Percentiles rank a stretch among this genome's conserved stretches.
These are phyloP conservation scores for Eilema depressum DNA, from an alignment of 2,888 invertebrate species.

Conservation along the genomic window DNA sequence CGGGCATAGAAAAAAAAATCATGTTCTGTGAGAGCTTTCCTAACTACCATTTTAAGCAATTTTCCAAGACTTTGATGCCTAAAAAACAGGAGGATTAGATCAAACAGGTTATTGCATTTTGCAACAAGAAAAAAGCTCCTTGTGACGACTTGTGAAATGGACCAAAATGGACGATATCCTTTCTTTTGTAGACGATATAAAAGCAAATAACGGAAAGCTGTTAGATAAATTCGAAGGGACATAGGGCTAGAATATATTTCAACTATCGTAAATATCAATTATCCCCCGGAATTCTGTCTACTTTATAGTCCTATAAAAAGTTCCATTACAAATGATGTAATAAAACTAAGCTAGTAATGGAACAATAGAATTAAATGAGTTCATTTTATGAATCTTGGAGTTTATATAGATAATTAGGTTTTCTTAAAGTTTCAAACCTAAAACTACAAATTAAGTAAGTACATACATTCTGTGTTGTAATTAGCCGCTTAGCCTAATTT, in stretches of 20 bases:
- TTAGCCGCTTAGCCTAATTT: too few relatives aligned
- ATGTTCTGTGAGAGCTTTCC: too few relatives aligned
- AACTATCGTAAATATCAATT: constrained; percentile 3
- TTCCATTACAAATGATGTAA: neutral
- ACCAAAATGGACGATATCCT: too few relatives aligned
- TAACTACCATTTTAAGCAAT: too few relatives aligned
- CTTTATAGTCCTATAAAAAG: constrained; percentile 2
- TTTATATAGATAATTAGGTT: neutral
- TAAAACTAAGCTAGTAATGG: neutral
- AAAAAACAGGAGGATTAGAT: too few relatives aligned
- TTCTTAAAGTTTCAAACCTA: neutral
- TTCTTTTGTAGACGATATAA: neutral
- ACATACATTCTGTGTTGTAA: too few relatives aligned
- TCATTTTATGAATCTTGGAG: neutral
- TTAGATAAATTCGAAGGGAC: neutral
- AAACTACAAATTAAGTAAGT: neutral
- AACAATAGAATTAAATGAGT: neutral
- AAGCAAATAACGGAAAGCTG: neutral
- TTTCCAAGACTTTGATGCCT: too few relatives aligned
- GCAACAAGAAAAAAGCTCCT: too few relatives aligned
- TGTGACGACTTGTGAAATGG: too few relatives aligned
- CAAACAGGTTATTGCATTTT: too few relatives aligned
- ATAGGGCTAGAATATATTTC: neutral
- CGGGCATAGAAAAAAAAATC: too few relatives aligned
- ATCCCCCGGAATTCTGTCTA: neutral